Evolutionary conservation across 2,888 invertebrate species (phyloP), one percentile per base, ranked within the genome.

Genomic region (Pherbina coryleti): DNA sequence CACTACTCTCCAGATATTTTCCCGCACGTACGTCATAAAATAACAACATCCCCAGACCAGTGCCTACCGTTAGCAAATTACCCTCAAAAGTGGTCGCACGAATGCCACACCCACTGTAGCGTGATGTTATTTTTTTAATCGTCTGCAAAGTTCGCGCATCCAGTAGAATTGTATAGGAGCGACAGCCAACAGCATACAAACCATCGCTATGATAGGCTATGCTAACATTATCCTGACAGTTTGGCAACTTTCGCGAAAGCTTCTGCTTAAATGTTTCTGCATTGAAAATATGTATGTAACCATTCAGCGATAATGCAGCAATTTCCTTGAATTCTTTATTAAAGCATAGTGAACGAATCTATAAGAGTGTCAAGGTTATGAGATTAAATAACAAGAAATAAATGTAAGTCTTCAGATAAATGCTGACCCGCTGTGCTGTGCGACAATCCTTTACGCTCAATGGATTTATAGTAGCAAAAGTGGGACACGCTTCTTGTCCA

Each of bases 281-380:
- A 90, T 94, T 96, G 93, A 97, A 98, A 83, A 98, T 94, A 90
- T 98, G 98, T 87, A 98, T 96, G 89, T 95, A 97, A 0, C 97
- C 97, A 90, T 98, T 98, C 11, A 98, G 91, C 0, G 97, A 97
- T 2, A 98, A 91, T 11, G 97, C 97, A 0, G 97, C 97, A 78
- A 98, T 93, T 91, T 98, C 97, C 83, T 95, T 93, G 89, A 95
- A 95, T 22, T 93, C 93, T 83, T 94, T 92, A 90, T 98, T 97
- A 89, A 96, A 98, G 25, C 95, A 94, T 53, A 98, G 90, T 22
- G 98, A 97, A 81, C 98, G 93, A 34, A 90, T 94, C 93, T 94
- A 85, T 0, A 84, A 86, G n/a, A 67, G 44, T 5, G 8, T 37
- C 31, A 60, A 31, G 4, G 57, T 53, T 14, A 11, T 19, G 49